These are phyloP conservation scores for Aporophyla nigra DNA, from an alignment of 2,888 invertebrate genomes.

Conservation along the genomic window DNA sequence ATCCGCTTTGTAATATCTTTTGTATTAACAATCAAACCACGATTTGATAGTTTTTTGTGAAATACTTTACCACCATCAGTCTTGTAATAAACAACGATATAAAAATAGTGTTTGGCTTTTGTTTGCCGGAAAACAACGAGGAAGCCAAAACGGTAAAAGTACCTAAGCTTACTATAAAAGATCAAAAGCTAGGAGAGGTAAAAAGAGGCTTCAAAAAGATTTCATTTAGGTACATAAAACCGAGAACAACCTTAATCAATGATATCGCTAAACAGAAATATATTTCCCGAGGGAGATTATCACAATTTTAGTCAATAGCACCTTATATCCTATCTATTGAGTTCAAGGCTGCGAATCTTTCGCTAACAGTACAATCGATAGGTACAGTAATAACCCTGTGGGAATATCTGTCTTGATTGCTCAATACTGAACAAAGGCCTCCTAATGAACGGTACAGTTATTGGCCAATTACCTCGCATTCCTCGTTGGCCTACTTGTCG, in stretches of 20 bases:
- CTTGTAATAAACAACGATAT: conserved; percentile 16
- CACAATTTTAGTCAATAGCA: conserved; percentile 39
- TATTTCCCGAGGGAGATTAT: conserved; percentile 52
- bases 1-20: neutral
- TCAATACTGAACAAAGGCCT: conserved; percentile 14
- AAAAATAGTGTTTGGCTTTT: neutral
- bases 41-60: neutral
- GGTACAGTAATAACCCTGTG: conserved; percentile 14
- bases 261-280: conserved; percentile 20
- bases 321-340: conserved; percentile 25
- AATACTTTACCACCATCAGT: neutral
- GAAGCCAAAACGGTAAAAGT: neutral
- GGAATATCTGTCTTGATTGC: conserved; percentile 22
- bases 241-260: conserved; percentile 14
- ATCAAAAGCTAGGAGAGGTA: neutral
- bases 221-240: neutral
- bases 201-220: conserved; percentile 3
- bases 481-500: neutral
- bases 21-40: neutral
- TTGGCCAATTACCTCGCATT: neutral
- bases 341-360: conserved; percentile 26
- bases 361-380: conserved; percentile 21
- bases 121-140: neutral
- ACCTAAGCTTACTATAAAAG: neutral
- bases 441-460: conserved; percentile 23